phyloP scores from a whole-genome alignment of 2,113 vertebrate species.

The Todiramphus saurophagus region DNA sequence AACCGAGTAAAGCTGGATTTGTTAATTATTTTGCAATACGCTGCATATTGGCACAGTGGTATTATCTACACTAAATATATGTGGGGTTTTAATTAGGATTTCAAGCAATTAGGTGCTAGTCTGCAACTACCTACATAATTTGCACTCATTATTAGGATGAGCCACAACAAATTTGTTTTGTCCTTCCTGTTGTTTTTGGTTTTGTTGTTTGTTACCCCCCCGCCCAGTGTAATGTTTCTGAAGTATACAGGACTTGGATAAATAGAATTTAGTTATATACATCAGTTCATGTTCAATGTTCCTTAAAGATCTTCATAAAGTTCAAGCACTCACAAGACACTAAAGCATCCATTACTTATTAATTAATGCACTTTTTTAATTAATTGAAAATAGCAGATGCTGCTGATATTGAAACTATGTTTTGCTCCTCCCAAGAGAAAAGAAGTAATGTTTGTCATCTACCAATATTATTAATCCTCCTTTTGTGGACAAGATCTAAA shows the following conservation, averaged over 20 bases:
- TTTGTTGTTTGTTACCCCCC: not conserved
- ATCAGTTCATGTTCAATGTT: not conserved
- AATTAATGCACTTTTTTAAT: not conserved
- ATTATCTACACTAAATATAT: not conserved
- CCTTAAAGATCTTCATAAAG: not conserved
- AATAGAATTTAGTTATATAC: not conserved
- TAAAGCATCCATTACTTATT: not conserved
- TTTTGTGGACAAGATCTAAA: not conserved
- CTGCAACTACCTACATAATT: not conserved
- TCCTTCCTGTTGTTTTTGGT: not conserved
- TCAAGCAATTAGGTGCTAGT: not conserved
- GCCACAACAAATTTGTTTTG: not conserved
- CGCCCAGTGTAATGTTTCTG: not conserved
- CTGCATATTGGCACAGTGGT: not conserved
- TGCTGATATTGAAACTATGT: not conserved
- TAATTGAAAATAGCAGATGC: not conserved
- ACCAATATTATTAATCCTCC: not conserved
- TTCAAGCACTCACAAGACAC: not conserved
- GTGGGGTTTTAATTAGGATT: not conserved
- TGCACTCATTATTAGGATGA: not conserved
- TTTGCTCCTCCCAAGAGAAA: not conserved
- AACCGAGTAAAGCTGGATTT: not conserved
- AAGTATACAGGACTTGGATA: not conserved
- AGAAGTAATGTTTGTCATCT: not conserved
- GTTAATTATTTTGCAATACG: not conserved